phyloP scores from a whole-genome alignment of 2,797 vertebrate genomes.

The Crotalus adamanteus region DNA sequence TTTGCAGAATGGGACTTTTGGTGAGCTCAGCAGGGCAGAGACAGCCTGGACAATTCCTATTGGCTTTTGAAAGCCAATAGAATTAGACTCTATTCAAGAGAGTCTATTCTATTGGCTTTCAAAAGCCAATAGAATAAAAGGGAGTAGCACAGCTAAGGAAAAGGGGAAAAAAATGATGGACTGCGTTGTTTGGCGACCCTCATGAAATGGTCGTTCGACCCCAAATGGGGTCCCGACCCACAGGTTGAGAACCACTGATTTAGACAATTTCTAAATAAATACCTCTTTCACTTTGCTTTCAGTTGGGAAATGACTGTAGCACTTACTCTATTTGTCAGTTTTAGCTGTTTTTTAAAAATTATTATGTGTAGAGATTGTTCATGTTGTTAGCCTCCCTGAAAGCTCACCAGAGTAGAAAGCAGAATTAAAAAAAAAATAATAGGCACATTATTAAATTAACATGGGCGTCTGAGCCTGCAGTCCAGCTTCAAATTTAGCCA shows the following conservation, averaged over 20 bases:
- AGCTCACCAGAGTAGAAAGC: neutral
- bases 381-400: neutral
- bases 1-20: too few species aligned
- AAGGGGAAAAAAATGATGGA: too few species aligned
- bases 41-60: too few species aligned
- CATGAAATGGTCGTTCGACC: too few species aligned
- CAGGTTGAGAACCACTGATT: neutral
- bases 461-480: neutral
- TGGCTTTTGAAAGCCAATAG: too few species aligned
- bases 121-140: too few species aligned
- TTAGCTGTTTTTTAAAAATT: neutral
- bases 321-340: neutral
- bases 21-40: too few species aligned
- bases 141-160: too few species aligned
- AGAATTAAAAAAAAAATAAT: neutral
- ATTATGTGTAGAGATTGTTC: neutral
- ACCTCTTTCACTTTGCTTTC: neutral
- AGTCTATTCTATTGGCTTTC: too few species aligned
- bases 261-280: neutral
- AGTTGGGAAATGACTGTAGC: neutral
- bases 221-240: too few species aligned
- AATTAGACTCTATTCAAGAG: too few species aligned
- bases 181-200: too few species aligned
- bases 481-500: neutral
- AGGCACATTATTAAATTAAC: neutral